A percentile compares a stretch with the other conserved stretches of the same genome.
Conservation (phyloP, 2,113 vertebrate species). For the Xenopus laevis region DNA sequence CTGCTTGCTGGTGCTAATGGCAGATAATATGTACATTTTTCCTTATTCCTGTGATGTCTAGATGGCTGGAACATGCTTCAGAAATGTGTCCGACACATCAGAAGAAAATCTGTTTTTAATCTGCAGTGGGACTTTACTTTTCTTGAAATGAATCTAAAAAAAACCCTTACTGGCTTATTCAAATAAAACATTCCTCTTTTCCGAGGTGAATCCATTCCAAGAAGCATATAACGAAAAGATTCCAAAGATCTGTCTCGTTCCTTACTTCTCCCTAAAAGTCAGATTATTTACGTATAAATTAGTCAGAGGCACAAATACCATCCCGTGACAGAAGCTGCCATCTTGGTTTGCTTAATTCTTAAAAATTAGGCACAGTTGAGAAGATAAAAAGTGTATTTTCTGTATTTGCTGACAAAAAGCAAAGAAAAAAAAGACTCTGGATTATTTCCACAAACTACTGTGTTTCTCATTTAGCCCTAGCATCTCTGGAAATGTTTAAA, state of each 20-base stretch:
- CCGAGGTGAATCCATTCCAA: neutral
- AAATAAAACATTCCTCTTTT: conserved; percentile 2
- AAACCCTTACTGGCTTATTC: conserved; percentile 11
- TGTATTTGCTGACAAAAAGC: no score
- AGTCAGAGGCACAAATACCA: conserved; percentile 11
- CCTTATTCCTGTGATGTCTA: conserved; percentile 23
- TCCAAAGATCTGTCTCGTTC: conserved; percentile 24
- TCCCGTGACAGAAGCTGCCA: conserved; percentile 8
- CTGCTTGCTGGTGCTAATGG: conserved; percentile 15
- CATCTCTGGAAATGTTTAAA: no score
- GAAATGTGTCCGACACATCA: conserved; percentile 29
- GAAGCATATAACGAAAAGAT: conserved; percentile 2
- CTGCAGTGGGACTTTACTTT: conserved; percentile 19
- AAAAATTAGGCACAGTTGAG: neutral
- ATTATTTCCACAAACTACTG: no score
- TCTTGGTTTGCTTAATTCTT: conserved; percentile 23
- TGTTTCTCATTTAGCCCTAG: no score
- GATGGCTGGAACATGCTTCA: conserved; percentile 23
- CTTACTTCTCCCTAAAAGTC: conserved; percentile 20
- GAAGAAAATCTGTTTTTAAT: conserved; percentile 33
- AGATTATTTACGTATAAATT: conserved; percentile 30
- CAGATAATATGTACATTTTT: conserved; percentile 12
- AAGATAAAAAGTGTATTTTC: no score
- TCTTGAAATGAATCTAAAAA: conserved; percentile 25
- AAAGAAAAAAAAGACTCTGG: neutral